Conservation (phyloP, 92 coral and sea anemone genomes). For the Micromussa lordhowensis region DNA sequence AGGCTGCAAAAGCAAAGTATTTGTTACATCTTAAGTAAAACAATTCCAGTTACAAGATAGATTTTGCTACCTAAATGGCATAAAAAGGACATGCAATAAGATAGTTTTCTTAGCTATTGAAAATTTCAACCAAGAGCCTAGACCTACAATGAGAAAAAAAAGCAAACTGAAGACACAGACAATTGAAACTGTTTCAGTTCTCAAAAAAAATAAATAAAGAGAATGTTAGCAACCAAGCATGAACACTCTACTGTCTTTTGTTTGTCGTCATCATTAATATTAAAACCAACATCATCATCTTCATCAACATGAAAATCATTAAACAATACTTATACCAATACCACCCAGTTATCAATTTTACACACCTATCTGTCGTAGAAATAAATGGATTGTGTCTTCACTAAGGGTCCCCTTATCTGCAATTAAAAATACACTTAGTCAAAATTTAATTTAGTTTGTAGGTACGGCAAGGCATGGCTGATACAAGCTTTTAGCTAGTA, state of each 20-base stretch:
- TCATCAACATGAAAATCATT: too few relatives aligned
- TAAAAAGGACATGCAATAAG: too few relatives aligned
- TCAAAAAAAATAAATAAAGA: too few relatives aligned
- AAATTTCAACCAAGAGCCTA: too few relatives aligned
- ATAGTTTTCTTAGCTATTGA: not conserved
- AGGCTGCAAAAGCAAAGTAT: slow-evolving; percentile 62
- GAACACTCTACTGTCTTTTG: too few relatives aligned
- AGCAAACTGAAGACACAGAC: not conserved
- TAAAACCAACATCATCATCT: not conserved
- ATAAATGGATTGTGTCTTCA: slow-evolving; percentile 93
- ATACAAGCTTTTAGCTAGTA: too few relatives aligned
- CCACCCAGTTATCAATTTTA: not conserved
- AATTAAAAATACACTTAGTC: not conserved
- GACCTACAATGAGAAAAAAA: too few relatives aligned
- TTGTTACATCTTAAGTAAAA: not conserved
- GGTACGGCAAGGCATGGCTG: not conserved
- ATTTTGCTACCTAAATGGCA: not conserved
- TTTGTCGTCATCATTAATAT: not conserved
- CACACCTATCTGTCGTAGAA: slow-evolving; percentile 89
- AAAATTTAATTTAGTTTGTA: not conserved
- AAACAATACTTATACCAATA: too few relatives aligned
- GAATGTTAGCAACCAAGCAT: too few relatives aligned
- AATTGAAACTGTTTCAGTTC: not conserved
- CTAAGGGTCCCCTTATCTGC: slow-evolving; percentile 93
- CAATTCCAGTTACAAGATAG: not conserved